Base-by-base conservation (phyloP, 2,797 vertebrate species). In the Lateolabrax maculatus region DNA sequence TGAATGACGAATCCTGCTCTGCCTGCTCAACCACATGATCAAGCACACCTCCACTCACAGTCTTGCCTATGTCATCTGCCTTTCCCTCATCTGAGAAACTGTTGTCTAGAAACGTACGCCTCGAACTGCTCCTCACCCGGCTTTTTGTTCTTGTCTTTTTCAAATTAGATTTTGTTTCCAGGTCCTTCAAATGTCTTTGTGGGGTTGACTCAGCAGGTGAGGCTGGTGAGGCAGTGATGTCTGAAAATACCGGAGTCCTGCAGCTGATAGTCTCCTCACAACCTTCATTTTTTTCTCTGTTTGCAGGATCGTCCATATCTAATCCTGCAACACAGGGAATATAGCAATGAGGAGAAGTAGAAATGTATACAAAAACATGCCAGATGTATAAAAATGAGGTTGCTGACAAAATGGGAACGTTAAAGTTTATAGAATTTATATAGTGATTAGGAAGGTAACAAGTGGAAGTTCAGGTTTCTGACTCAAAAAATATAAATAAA, bases 281-380 rank as follows among this genome's bases (percentile, higher is more conserved):
- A 66, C 16, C 60, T 52, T 90, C 79, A 11, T 74, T 80, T 67
- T 63, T 76, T 48, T 91, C 94, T 64, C 48, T 79, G 55, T 79
- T 77, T 19, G 76, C 37, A 6, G 68, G 41, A 51, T 75, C 34
- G 16, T 61, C 83, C 73, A 66, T 4, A 69, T 90, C 89, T 93
- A 93, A 66, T 89, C 89, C 95, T 95, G 92, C 55, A 93, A 94
- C 71, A 91, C 77, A 93, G 58, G 23, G 36, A 85, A 56, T 15
- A 34, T 4, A 72, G 34, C n/a, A 46, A 66, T 75, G 48, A 82
- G 39, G 29, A 81, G 9, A 31, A 1, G 68, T 66, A 63, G 71
- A 16, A 52, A 46, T 49, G 5, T 43, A 13, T 21, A 25, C 6
- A 51, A 29, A 60, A 53, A 55, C 37, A 53, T 25, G 13, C 0